These are phyloP conservation scores for Aporrectodea caliginosa DNA, from an alignment of 1,140 invertebrate genomes.

Conservation along the genomic window DNA sequence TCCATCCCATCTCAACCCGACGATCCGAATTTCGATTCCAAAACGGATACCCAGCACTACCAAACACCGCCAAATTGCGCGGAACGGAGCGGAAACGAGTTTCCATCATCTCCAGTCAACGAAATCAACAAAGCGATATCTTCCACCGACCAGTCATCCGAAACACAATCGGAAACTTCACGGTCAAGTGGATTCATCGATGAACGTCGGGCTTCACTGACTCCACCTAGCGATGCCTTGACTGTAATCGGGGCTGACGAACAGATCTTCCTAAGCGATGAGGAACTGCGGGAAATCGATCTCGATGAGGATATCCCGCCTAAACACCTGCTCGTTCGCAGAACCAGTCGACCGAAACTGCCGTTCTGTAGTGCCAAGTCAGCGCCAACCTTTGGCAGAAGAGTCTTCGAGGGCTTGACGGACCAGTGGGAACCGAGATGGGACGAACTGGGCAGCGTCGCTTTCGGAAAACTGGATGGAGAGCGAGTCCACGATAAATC, in stretches of 20 bases:
- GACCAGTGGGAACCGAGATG: no score
- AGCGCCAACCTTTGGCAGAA: background rate
- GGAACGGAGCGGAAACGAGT: background rate
- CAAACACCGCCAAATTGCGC: background rate
- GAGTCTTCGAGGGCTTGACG: background rate
- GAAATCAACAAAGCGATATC: background rate
- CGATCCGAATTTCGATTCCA: background rate
- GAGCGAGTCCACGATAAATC: no score
- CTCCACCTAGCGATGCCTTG: background rate
- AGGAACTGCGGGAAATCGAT: slow-evolving; percentile 17
- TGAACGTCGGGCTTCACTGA: background rate
- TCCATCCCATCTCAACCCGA: background rate
- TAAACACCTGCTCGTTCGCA: slow-evolving; percentile 7
- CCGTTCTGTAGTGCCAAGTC: background rate
- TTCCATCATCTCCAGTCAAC: background rate
- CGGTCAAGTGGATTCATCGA: background rate
- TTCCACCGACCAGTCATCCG: background rate
- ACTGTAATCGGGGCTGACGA: slow-evolving; percentile 1
- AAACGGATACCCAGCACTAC: background rate
- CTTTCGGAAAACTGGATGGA: no score
- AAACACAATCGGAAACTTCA: background rate
- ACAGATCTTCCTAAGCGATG: slow-evolving; percentile 17
- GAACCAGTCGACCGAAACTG: slow-evolving; percentile 6
- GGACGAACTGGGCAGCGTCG: no score
- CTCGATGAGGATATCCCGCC: slow-evolving; percentile 23